Conservation (phyloP, 1,140 invertebrate species). For the Marisa cornuarietis region DNA sequence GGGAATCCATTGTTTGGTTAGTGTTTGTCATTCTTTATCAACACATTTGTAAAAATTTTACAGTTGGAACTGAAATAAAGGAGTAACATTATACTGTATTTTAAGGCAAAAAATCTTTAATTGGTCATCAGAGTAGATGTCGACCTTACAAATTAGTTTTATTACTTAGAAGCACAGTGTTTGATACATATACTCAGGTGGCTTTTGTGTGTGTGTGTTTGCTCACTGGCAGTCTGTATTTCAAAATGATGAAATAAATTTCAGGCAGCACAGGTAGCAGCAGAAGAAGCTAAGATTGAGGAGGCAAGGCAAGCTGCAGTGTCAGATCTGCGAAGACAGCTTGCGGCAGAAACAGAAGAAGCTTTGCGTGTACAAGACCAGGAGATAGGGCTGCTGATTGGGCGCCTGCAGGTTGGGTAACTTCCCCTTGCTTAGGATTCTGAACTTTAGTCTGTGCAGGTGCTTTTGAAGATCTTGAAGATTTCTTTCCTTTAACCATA, state of each 20-base stretch:
- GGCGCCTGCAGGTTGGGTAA: conserved; percentile 53
- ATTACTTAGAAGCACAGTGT: background rate
- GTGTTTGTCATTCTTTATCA: too few relatives aligned
- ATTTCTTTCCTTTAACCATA: background rate
- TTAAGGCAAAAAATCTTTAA: too few relatives aligned
- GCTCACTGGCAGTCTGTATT: background rate
- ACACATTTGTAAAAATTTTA: too few relatives aligned
- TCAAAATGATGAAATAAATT: background rate
- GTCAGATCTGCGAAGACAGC: conserved; percentile 38
- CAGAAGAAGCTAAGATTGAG: conserved; percentile 48
- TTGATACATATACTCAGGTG: background rate
- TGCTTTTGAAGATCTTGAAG: too few relatives aligned
- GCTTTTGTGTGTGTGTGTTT: background rate
- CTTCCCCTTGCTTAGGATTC: background rate
- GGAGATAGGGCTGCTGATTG: conserved; percentile 55
- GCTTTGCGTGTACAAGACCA: conserved; percentile 55
- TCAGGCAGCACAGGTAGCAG: conserved; percentile 43
- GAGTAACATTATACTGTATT: too few relatives aligned
- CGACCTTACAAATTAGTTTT: too few relatives aligned
- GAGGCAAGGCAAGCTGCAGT: conserved; percentile 46
- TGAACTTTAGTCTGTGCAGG: too few relatives aligned
- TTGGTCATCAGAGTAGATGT: too few relatives aligned
- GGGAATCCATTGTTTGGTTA: too few relatives aligned
- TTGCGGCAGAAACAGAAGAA: conserved; percentile 54
- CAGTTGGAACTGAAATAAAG: too few relatives aligned